Evolutionary conservation across 2,113 vertebrate genomes (phyloP), one percentile per base, ranked within the genome.

Genomic region (Empidonax traillii): DNA sequence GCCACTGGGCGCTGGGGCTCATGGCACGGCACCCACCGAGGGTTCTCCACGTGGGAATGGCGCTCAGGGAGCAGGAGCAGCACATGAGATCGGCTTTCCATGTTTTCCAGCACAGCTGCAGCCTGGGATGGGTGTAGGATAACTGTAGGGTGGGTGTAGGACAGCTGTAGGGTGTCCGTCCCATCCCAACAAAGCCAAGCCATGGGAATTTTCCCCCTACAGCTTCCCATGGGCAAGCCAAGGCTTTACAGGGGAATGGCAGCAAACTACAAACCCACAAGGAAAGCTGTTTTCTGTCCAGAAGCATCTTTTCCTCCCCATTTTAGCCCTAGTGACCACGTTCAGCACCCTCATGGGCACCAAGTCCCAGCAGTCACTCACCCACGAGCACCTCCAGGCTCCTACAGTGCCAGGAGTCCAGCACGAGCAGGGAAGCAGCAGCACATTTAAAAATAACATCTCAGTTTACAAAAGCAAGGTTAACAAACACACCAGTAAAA

Each of bases 51-150:
- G 1, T 33, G 76, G 43, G 39, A 33, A 72, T 0, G 46, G 20
- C 0, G 2, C 19, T 31, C 61, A 3, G 6, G 16, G 27, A 33
- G 58, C 35, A 12, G 43, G 9, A 24, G 3, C 46, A 17, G 44
- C 46, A 6, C 7, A 0, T 0, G 3, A 14, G 4, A 0, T 1
- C 3, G 28, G 16, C 4, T 46, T 15, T 51, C 10, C 5, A 0
- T 3, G 0, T 52, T 15, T 33, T 5, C 33, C 22, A 31, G 56
- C 2, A 0, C 25, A 27, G 59, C 53, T 27, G 4, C 85, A 35
- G 55, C 59, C 61, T 2, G 2, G 28, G 69, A 10, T 16, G 51
- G 43, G 1, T 21, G 31, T 9, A 37, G 46, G 66, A 14, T 12
- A 20, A 7, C 16, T 33, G 8, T 10, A 30, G n/a, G 35, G 37